Conservation (phyloP, 2,888 invertebrate species). For the Conchocele bisecta region DNA sequence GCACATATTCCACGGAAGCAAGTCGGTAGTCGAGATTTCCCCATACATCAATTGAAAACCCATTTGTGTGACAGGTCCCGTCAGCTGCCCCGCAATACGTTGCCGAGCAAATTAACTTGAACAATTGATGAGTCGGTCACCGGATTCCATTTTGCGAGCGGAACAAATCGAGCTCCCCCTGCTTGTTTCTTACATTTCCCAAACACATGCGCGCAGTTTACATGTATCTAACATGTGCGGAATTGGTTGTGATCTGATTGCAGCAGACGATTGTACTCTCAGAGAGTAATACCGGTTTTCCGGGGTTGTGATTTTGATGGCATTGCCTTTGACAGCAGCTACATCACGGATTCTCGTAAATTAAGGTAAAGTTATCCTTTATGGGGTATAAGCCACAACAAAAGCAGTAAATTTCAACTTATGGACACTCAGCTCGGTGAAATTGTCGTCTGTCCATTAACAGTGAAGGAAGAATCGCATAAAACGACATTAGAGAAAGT, state of each 20-base stretch:
- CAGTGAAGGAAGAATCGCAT: conserved; percentile 9
- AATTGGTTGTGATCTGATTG: too few relatives aligned
- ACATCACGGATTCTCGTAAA: conserved; percentile 14
- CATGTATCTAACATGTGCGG: too few relatives aligned
- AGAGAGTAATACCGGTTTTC: too few relatives aligned
- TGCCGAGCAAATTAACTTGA: conserved; percentile 17
- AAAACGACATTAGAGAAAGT: conserved; percentile 11
- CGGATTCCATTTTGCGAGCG: too few relatives aligned
- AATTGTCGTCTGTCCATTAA: conserved; percentile 17
- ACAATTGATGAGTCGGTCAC: too few relatives aligned
- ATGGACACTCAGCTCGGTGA: conserved; percentile 14
- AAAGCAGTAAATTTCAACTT: conserved; percentile 15
- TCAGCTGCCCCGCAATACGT: conserved; percentile 4
- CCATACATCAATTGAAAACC: conserved; percentile 5
- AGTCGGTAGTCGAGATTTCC: too few relatives aligned
- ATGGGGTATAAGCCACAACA: conserved; percentile 13
- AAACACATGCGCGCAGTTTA: too few relatives aligned
- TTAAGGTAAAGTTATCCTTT: conserved; percentile 14
- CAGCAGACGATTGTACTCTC: too few relatives aligned
- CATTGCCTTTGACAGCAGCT: conserved; percentile 5
- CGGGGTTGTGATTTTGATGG: too few relatives aligned
- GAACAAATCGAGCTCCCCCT: too few relatives aligned
- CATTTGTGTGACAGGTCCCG: conserved; percentile 10
- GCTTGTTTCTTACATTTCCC: too few relatives aligned
- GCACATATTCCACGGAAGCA: too few relatives aligned